Conservation (phyloP, 2,888 invertebrate genomes). For the Serripes groenlandicus region DNA sequence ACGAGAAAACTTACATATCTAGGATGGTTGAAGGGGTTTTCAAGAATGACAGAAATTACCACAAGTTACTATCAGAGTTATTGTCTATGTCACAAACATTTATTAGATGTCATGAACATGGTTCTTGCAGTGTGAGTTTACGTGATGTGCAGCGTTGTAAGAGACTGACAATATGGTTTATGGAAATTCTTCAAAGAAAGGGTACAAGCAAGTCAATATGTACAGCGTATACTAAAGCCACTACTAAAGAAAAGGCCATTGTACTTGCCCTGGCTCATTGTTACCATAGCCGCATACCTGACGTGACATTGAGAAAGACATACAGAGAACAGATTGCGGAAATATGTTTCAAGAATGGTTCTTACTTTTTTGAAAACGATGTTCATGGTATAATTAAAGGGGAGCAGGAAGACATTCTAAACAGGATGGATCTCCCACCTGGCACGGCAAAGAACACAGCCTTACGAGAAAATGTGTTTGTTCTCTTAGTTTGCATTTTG, state of each 20-base stretch:
- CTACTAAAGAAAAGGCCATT: conserved; percentile 35
- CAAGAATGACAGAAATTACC: not conserved
- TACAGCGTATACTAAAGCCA: not conserved
- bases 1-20: conserved; percentile 70
- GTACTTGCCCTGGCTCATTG: conserved; percentile 64
- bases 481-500: conserved; percentile 73
- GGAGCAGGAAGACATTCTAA: conserved; percentile 69
- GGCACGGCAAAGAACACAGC: conserved; percentile 75
- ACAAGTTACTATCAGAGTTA: conserved; percentile 34
- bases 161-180: conserved; percentile 48
- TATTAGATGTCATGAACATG: conserved; percentile 36
- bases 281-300: conserved; percentile 66
- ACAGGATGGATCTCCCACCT: conserved; percentile 71
- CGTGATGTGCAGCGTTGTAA: conserved; percentile 63
- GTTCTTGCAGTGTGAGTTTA: conserved; percentile 54
- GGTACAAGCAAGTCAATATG: not conserved
- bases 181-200: not conserved
- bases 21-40: conserved; percentile 52
- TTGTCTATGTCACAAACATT: conserved; percentile 56
- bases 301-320: conserved; percentile 29
- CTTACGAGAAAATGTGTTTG: conserved; percentile 76
- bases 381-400: conserved; percentile 58
- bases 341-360: conserved; percentile 17
- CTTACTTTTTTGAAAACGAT: conserved; percentile 10
- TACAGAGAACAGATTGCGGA: conserved; percentile 47